Evolutionary conservation across 2,797 vertebrate genomes (phyloP), one percentile per base, ranked within the genome.

Genomic region (Enteromius viviparus): DNA sequence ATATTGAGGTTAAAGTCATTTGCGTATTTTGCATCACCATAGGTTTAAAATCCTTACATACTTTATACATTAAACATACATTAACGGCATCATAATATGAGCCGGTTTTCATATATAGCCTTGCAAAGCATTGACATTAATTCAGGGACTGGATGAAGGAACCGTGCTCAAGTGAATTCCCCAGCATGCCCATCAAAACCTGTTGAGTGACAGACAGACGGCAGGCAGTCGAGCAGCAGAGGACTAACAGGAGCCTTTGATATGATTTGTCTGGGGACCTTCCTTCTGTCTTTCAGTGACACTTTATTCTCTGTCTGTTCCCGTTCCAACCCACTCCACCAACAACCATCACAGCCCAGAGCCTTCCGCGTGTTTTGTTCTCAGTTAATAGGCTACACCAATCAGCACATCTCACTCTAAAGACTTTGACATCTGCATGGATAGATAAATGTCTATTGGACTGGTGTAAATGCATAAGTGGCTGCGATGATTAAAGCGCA

Each of bases 231-330:
- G 77, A 42, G 58, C 26, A 70, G 40, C n/a, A n/a, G 60, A 12
- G 49, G 23, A 66, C 77, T 15, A 42, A 40, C 60, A 76, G 10
- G 1, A 42, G 64, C 2, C 1, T 40, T 62, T 76, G 51, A 51
- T 71, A 14, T 51, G 71, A 62, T 19, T 34, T 12, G 6, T 34
- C 23, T 40, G 26, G 60, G 51, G 37, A n/a, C 12, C 51, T 37
- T 49, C 26, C 66, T 62, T n/a, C 66, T 62, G 60, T 64, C 60
- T 49, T 42, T 64, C 66, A 78, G 15, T 47, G 82, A 62, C 55
- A 53, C 3, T 58, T 8, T 3, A 17, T 64, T 64, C 60, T 47
- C 69, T 12, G 26, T 49, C 55, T 53, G 68, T 49, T 66, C n/a
- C 65, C 15, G 21, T 29, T 29, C 14, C 40, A 62, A 37, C 58